Base-by-base conservation (phyloP, 1,140 invertebrate genomes). In the Anthonomus grandis region DNA sequence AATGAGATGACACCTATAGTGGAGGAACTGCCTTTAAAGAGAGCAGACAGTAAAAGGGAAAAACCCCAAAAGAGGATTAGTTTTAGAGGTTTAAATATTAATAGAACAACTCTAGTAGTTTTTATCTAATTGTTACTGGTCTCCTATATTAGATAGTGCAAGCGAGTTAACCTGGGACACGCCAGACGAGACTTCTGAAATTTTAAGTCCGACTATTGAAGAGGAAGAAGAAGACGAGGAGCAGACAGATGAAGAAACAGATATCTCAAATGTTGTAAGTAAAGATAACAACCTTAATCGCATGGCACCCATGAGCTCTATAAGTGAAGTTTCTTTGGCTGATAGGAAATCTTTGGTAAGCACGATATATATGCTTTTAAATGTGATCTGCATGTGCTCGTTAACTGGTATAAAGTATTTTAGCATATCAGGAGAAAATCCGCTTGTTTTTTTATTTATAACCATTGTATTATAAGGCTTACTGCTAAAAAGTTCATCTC, bases 141-240 rank as follows among this genome's bases (percentile, higher is more conserved):
- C n/a, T n/a, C n/a, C n/a, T n/a, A n/a, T 42, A 24, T 25, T 41
- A 65, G 70, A 72, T 60, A 66, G 65, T 58, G 65, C 67, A 13
- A 64, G 61, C 44, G 78, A 80, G 46, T 65, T 76, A 37, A 68
- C 75, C 13, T 79, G 75, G 74, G 77, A 79, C 52, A 74, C 75
- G 6, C 66, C 76, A 70, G 64, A 78, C 74, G 67, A 72, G 60
- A 64, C 53, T 18, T 52, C 78, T 19, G 80, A 81, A 65, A 62
- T 73, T 0, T 59, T 82, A 18, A 72, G 62, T 19, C 76, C 77
- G 25, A 79, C 81, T 54, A 72, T 75, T 8, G 79, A 81, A 62
- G 70, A 79, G 62, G 73, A 73, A 19, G 71, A 67, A 23, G 71
- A 76, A 71, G 65, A 76, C 60, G 79, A 81, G 62, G 69, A 79